Evolutionary conservation across 2,113 vertebrate species (phyloP), one percentile per base, ranked within the genome.

Genomic region (Turnix velox): DNA sequence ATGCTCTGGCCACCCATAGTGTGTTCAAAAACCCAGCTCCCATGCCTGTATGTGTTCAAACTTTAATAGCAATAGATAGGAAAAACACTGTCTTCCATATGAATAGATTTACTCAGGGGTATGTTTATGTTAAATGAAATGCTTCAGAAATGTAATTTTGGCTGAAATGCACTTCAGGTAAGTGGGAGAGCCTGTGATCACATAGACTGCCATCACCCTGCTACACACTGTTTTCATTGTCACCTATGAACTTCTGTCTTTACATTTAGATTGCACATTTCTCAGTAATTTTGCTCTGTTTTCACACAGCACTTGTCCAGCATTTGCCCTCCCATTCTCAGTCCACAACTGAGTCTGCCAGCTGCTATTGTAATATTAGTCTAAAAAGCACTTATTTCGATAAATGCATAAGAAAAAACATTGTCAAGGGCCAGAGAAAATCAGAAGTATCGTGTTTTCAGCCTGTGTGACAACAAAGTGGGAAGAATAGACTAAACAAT

Each of bases 131-230:
- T 90, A 79, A 91, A 84, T 54, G 1, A 74, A 2, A 1, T 57
- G 62, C 78, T 90, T 90, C 74, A 90, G 40, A 87, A 84, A 37
- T 0, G 0, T 51, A 82, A 87, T 82, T 65, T 55, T 0, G 4
- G 69, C 8, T 91, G 57, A 91, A 90, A 77, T 28, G 46, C 22
- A 55, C 85, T 94, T 78, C 75, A 96, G 71, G 75, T 94, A 69
- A 88, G 74, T 19, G 86, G 83, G 52, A 92, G 72, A 86, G 51
- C 13, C 54, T 66, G 40, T 37, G 79, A 92, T 88, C 33, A 85
- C 48, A 55, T 24, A 72, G 30, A 42, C 25, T 63, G 9, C 43
- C 48, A 42, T 6, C 28, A 16, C 23, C n/a, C 30, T 43, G 45
- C 75, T 43, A 23, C 87, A 90, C 49, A 14, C 15, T 12, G 4